Conservation (phyloP, 2,888 invertebrate species). For the Dimorphilus gyrociliatus region DNA sequence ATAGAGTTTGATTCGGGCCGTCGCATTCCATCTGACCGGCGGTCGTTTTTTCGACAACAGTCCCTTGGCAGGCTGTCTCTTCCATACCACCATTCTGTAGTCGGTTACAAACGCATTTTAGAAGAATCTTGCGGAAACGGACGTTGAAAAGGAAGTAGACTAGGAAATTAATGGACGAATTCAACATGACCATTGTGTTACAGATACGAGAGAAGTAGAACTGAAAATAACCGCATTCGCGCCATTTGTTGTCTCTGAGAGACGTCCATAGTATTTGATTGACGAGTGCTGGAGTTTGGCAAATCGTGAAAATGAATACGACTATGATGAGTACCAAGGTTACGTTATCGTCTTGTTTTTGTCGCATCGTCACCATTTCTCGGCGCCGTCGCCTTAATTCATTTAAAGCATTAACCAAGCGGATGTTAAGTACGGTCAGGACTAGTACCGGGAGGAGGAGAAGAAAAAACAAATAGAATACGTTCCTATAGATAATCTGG, state of each 20-base stretch:
- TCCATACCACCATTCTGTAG: no score
- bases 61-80: no score
- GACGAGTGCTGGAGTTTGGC: slow-evolving; percentile 13
- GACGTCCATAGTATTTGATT: slow-evolving; percentile 13
- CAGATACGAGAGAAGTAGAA: slow-evolving; percentile 11
- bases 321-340: slow-evolving; percentile 14
- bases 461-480: slow-evolving; percentile 12
- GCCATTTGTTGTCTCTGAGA: slow-evolving; percentile 6
- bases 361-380: slow-evolving; percentile 8
- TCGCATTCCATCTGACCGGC: no score
- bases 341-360: slow-evolving; percentile 14
- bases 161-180: slow-evolving; percentile 13
- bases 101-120: slow-evolving; percentile 7
- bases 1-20: no score
- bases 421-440: slow-evolving; percentile 11
- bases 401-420: slow-evolving; percentile 12
- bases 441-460: slow-evolving; percentile 11
- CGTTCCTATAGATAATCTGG: slow-evolving; percentile 8
- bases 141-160: slow-evolving; percentile 14
- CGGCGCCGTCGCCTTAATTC: slow-evolving; percentile 8
- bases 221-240: slow-evolving; percentile 14
- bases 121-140: slow-evolving; percentile 11
- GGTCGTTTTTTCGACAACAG: no score
- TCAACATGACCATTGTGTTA: slow-evolving; percentile 12
- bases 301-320: slow-evolving; percentile 13